phyloP scores from a whole-genome alignment of 2,888 invertebrate genomes.

The Homarus gammarus region DNA sequence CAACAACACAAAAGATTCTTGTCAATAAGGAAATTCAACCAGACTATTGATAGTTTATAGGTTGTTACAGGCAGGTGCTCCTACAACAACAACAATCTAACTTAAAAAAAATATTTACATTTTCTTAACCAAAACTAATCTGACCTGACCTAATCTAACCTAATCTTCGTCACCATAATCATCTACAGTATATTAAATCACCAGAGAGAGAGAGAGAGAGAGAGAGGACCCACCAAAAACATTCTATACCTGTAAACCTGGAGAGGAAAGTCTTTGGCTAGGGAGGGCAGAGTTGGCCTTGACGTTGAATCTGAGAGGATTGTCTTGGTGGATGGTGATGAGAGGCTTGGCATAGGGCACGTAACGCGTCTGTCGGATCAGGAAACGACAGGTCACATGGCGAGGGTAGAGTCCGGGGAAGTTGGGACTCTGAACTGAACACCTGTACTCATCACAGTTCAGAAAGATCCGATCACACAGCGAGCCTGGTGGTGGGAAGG shows the following conservation, averaged over 20 bases:
- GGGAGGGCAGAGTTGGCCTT: slow-evolving; percentile 73
- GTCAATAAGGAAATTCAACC: too few relatives aligned
- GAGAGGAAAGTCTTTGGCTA: slow-evolving; percentile 64
- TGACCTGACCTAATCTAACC: too few relatives aligned
- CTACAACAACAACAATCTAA: too few relatives aligned
- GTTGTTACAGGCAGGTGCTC: too few relatives aligned
- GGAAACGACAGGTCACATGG: slow-evolving; percentile 84
- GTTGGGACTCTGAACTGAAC: slow-evolving; percentile 92
- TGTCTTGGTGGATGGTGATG: slow-evolving; percentile 67
- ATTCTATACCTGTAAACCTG: slow-evolving; percentile 69
- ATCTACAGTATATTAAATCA: too few relatives aligned
- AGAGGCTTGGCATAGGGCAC: slow-evolving; percentile 72
- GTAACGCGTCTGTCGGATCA: slow-evolving; percentile 73
- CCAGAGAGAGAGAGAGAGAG: too few relatives aligned
- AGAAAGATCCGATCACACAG: slow-evolving; percentile 88
- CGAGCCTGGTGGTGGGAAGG: slow-evolving; percentile 79
- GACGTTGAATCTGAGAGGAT: slow-evolving; percentile 73
- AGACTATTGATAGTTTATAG: too few relatives aligned
- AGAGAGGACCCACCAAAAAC: too few relatives aligned
- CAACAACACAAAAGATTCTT: too few relatives aligned
- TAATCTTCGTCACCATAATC: too few relatives aligned
- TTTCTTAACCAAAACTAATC: too few relatives aligned
- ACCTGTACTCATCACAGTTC: slow-evolving; percentile 85
- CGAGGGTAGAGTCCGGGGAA: slow-evolving; percentile 93
- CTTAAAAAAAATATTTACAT: too few relatives aligned